A percentile compares a stretch with the other conserved stretches of the same genome.
phyloP scores from a whole-genome alignment of 2,113 vertebrate species.

The Ceyx melanurus region DNA sequence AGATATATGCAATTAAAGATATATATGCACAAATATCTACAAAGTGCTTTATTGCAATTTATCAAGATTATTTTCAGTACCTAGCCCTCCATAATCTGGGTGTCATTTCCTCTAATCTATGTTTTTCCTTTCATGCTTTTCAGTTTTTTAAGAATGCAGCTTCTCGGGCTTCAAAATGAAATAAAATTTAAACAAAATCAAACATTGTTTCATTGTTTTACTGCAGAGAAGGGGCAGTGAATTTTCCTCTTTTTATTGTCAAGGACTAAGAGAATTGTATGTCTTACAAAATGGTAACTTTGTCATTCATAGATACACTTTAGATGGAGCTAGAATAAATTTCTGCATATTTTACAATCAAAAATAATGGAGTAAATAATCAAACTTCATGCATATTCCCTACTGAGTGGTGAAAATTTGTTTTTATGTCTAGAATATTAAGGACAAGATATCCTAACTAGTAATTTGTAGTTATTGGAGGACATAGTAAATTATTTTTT shows the following conservation, averaged over 20 bases:
- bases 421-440: not conserved
- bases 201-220: not conserved
- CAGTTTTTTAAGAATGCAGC: not conserved
- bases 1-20: not conserved
- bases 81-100: rapidly evolving
- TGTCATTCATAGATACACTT: not conserved
- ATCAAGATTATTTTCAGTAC: not conserved
- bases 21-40: not conserved
- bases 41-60: not conserved
- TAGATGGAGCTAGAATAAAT: not conserved
- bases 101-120: not conserved
- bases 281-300: not conserved
- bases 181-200: not conserved
- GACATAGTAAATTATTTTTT: conserved; percentile 5
- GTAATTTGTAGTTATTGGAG: not conserved
- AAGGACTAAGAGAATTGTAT: not conserved
- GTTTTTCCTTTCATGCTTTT: not conserved
- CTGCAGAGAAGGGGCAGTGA: not conserved
- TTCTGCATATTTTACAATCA: not conserved
- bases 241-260: not conserved
- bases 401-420: not conserved
- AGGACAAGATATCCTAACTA: not conserved
- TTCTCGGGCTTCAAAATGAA: not conserved
- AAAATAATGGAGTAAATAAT: not conserved
- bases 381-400: not conserved